phyloP scores from a whole-genome alignment of 2,888 invertebrate species.

The Diadegma fenestrale region DNA sequence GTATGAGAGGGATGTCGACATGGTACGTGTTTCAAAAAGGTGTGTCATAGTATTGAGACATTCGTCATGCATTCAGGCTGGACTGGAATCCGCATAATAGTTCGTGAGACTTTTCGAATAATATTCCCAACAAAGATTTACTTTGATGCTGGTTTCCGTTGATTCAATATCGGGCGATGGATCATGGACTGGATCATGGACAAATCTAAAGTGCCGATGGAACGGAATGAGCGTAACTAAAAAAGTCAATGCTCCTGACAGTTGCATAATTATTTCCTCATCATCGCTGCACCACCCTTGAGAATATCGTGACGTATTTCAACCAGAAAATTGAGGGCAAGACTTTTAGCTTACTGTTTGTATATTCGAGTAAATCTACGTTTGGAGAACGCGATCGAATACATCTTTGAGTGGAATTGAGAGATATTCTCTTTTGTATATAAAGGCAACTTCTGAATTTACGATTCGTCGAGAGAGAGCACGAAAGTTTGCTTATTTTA shows the following conservation, averaged over 20 bases:
- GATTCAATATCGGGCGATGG: neutral
- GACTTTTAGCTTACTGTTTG: neutral
- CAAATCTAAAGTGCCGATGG: neutral
- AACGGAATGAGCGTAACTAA: neutral
- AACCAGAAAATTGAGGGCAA: neutral
- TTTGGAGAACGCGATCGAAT: neutral
- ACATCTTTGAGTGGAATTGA: slow-evolving; percentile 9
- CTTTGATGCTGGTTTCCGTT: neutral
- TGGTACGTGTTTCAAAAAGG: neutral
- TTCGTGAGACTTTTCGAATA: neutral
- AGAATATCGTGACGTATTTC: neutral
- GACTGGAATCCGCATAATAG: neutral
- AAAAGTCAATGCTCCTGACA: neutral
- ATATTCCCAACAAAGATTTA: neutral
- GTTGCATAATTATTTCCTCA: neutral
- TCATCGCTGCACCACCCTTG: neutral
- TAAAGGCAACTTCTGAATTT: slow-evolving; percentile 3
- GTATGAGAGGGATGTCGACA: slow-evolving; percentile 10
- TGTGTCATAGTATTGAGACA: neutral
- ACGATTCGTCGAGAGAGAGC: neutral
- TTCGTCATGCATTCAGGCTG: neutral
- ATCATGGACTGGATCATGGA: neutral
- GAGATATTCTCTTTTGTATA: slow-evolving; percentile 39
- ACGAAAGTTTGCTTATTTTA: slow-evolving; percentile 36
- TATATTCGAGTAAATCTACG: neutral